Evolutionary conservation across 2,888 invertebrate genomes (phyloP).

Genomic region (Neoascia interrupta): DNA sequence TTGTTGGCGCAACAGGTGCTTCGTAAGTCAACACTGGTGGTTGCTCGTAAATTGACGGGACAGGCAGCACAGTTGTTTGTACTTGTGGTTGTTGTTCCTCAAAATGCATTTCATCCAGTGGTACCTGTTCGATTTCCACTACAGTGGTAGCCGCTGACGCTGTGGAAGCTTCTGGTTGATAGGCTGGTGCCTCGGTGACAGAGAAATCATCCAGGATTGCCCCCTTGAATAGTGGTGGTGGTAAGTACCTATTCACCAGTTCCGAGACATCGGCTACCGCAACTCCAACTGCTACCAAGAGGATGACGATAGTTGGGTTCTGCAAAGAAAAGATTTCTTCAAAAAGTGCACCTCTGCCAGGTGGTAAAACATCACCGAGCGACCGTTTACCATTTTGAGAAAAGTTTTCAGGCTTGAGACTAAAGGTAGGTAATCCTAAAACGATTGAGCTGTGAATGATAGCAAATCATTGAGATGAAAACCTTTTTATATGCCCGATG

Average conservation of each 20-base stretch:
- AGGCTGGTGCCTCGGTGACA: constrained; percentile 11
- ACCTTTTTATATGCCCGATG: constrained; percentile 35
- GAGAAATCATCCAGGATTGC: no score
- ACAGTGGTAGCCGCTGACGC: constrained; percentile 12
- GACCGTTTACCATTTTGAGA: constrained; percentile 42
- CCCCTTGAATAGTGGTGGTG: constrained; percentile 8
- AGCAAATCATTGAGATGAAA: constrained; percentile 29
- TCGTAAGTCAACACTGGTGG: no score
- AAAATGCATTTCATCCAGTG: constrained; percentile 27
- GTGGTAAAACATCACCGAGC: no score
- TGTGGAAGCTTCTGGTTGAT: constrained; percentile 4
- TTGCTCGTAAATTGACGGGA: no score
- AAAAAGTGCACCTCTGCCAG: no score
- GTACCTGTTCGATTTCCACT: constrained; percentile 38
- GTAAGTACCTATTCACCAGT: constrained; percentile 23
- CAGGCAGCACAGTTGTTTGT: no score
- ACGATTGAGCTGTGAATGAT: constrained; percentile 50
- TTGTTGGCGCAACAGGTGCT: no score
- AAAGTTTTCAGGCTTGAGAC: constrained; percentile 19
- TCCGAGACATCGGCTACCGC: constrained; percentile 40
- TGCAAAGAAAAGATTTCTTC: no score
- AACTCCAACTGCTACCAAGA: constrained; percentile 30
- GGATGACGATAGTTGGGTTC: constrained; percentile 22
- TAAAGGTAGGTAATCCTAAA: constrained; percentile 39
- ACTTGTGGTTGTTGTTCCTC: not conserved